These are phyloP conservation scores for Eupithecia centaureata DNA, from an alignment of 2,888 invertebrate species.

Conservation along the genomic window DNA sequence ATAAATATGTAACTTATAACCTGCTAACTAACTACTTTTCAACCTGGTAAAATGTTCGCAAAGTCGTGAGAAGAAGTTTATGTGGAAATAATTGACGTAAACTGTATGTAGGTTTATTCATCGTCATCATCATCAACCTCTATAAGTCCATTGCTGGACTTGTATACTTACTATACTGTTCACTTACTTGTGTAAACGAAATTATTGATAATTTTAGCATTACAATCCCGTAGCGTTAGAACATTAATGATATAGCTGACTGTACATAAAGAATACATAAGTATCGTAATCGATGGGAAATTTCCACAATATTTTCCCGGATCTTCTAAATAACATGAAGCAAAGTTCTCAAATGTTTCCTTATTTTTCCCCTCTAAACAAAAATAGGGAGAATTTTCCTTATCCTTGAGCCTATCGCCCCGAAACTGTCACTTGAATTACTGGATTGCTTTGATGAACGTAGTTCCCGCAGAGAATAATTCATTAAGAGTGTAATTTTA, in stretches of 20 bases:
- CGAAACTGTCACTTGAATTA: slow-evolving; percentile 16
- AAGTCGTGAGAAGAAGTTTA: background rate
- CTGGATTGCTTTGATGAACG: slow-evolving; percentile 9
- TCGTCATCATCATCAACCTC: too few relatives aligned
- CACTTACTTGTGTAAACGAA: too few relatives aligned
- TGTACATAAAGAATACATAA: background rate
- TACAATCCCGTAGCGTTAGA: background rate
- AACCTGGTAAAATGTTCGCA: background rate
- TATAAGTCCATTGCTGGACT: too few relatives aligned
- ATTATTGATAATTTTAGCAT: too few relatives aligned
- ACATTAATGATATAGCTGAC: background rate
- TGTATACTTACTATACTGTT: too few relatives aligned
- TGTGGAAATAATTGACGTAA: background rate
- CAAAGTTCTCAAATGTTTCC: slow-evolving; percentile 18
- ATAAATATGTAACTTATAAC: too few relatives aligned
- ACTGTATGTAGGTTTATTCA: too few relatives aligned
- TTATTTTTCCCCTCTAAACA: slow-evolving; percentile 34
- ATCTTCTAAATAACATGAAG: slow-evolving; percentile 8
- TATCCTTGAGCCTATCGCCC: slow-evolving; percentile 14
- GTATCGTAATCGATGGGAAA: slow-evolving; percentile 3
- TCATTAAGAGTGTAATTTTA: background rate
- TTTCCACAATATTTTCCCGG: slow-evolving; percentile 17
- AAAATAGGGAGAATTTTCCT: slow-evolving; percentile 16
- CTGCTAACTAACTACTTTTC: too few relatives aligned
- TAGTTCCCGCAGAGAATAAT: slow-evolving; percentile 3